Conservation (phyloP, 2,113 vertebrate species). For the Picathartes gymnocephalus region DNA sequence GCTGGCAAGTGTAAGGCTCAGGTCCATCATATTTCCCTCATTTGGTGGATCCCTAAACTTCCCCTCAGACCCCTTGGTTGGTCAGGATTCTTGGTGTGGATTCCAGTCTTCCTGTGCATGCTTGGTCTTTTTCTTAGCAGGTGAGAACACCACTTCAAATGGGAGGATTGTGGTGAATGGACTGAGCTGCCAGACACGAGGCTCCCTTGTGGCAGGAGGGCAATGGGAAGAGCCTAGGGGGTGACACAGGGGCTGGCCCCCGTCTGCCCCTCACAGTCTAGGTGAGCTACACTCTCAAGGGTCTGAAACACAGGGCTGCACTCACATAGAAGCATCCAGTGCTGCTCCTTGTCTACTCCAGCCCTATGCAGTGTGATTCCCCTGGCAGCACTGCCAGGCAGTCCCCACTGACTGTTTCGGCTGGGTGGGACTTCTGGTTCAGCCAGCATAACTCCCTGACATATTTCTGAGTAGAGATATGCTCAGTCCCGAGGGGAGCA, state of each 20-base stretch:
- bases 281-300: fast-evolving
- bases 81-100: not conserved
- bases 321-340: not conserved
- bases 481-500: not conserved
- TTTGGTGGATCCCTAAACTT: not conserved
- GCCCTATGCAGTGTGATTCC: not conserved
- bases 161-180: not conserved
- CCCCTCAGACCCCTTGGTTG: not conserved
- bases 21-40: not conserved
- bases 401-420: not conserved
- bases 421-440: slow-evolving; percentile 10
- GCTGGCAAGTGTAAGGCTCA: fast-evolving
- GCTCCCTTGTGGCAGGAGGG: not conserved
- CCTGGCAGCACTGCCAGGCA: not conserved
- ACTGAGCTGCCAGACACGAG: fast-evolving
- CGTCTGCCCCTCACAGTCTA: fast-evolving
- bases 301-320: not conserved
- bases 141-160: not conserved
- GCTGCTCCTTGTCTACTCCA: not conserved
- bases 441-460: slow-evolving; percentile 15
- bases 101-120: not conserved
- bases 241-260: fast-evolving
- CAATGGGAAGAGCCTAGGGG: fast-evolving
- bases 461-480: slow-evolving; percentile 41
- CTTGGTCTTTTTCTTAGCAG: not conserved